phyloP scores from a whole-genome alignment of 2,888 invertebrate species.

The Amblyteles armatorius region DNA sequence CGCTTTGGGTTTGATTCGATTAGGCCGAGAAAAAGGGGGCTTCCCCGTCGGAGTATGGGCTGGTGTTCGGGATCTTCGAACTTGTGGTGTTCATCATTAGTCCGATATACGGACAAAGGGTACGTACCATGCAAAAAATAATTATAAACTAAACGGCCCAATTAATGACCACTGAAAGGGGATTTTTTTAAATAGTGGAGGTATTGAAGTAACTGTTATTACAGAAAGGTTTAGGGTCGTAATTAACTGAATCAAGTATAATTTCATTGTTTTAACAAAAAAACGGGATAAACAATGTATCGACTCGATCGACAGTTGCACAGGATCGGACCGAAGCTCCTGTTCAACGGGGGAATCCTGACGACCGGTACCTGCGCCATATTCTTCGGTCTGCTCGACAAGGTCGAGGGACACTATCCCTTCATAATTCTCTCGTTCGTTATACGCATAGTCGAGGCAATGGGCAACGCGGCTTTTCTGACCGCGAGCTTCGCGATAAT shows the following conservation, averaged over 20 bases:
- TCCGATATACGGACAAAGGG: slow-evolving; percentile 92
- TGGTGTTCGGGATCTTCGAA: slow-evolving; percentile 95
- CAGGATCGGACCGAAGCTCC: slow-evolving; percentile 91
- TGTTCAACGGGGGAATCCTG: slow-evolving; percentile 93
- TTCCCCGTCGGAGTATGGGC: slow-evolving; percentile 92
- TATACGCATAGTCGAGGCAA: slow-evolving; percentile 92
- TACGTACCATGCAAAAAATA: slow-evolving; percentile 78
- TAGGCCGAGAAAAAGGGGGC: slow-evolving; percentile 94
- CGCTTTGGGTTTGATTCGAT: slow-evolving; percentile 32
- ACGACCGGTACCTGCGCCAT: slow-evolving; percentile 94
- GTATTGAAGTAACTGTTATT: neutral
- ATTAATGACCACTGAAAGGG: too few relatives aligned
- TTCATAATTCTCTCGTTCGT: slow-evolving; percentile 92
- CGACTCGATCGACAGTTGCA: slow-evolving; percentile 86
- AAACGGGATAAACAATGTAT: neutral
- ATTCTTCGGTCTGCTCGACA: slow-evolving; percentile 89
- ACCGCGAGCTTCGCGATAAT: slow-evolving; percentile 95
- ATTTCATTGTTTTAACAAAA: neutral
- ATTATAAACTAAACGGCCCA: too few relatives aligned
- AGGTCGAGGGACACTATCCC: slow-evolving; percentile 89
- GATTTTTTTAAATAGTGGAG: too few relatives aligned
- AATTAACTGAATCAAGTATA: neutral
- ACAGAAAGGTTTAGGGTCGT: too few relatives aligned
- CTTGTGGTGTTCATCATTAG: slow-evolving; percentile 93
- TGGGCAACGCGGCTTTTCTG: slow-evolving; percentile 94